Conservation (phyloP, 2,113 vertebrate genomes). For the Gymnogyps californianus region DNA sequence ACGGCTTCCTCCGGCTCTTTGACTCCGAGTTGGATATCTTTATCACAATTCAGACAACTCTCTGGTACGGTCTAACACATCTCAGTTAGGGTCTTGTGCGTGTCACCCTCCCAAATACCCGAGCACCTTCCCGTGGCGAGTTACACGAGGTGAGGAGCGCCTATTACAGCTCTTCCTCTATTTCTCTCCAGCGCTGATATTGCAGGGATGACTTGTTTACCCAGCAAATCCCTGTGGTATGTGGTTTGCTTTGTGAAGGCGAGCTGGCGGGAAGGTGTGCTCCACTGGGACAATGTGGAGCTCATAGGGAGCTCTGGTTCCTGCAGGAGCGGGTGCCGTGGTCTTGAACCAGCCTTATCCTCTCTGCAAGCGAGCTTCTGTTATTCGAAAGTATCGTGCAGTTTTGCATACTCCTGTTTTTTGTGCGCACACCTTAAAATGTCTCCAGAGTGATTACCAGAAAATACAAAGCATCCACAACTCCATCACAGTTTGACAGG, state of each 20-base stretch:
- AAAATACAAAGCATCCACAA: background rate
- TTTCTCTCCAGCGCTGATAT: background rate
- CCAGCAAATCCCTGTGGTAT: background rate
- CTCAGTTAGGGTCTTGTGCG: background rate
- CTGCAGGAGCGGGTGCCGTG: fast-evolving
- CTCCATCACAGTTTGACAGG: background rate
- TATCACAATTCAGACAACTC: background rate
- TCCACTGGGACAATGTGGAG: fast-evolving
- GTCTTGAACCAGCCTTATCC: background rate
- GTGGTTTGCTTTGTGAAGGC: background rate
- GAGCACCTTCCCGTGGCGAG: background rate
- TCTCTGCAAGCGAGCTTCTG: background rate
- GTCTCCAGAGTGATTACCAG: background rate
- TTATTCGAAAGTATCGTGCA: background rate
- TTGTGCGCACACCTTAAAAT: background rate
- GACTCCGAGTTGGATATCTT: background rate
- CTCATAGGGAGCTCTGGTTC: background rate
- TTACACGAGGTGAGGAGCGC: background rate
- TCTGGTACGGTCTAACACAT: background rate
- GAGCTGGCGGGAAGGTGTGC: background rate
- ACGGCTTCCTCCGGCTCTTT: background rate
- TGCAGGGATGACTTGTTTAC: background rate
- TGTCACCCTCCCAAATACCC: background rate
- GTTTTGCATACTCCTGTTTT: background rate
- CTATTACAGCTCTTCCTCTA: background rate